Base-by-base conservation (phyloP, 2,888 invertebrate species). In the Campoletis raptor region DNA sequence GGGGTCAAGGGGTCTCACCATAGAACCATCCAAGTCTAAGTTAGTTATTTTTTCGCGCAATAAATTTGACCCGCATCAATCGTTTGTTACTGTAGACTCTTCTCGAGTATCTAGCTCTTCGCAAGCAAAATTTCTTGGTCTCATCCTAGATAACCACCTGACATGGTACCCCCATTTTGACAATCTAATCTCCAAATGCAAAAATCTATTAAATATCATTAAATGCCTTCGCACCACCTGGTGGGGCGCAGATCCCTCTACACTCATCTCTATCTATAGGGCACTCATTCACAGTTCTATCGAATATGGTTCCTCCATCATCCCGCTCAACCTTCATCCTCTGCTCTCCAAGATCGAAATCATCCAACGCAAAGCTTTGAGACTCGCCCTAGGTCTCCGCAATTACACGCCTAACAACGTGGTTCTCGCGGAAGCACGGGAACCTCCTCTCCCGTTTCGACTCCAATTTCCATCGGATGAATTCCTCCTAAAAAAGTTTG, bases 361-460 rank as follows among this genome's bases (percentile, higher is more conserved):
- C 1, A 73, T 85, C 12, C 74, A 87, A 64, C 48, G 57, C 10
- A 48, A 36, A 18, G 85, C 83, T 2, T n/a, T 87, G 7, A 54
- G 70, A 40, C 37, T 83, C 0, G 74, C 74, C 10, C 40, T 83
- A 8, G 83, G 85, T 1, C 54, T 81, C 7, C 67, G 87, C 8
- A 81, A 67, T 18, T 85, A 85, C 5, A 81, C 70, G 12, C 82
- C 81, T 0, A 87, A 67, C 15, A 87, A 87, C 30, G 40, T 87
- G 7, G 72, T 87, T 1, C 61, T 81, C 3, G 84, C 87, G 2
- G 87, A 87, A 57, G 21, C 81, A 12, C 24, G 52, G 2, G 69
- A 74, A 70, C 69, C 79, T 15, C 21, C 69, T 9, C 69, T 82
- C 6, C 8, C 1, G 0, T 21, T 15, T 21, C 81, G 69, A 0